A percentile compares a stretch with the other conserved stretches of the same genome.
Evolutionary conservation across 2,888 invertebrate genomes (phyloP).

Genomic region (Apodemia mormo): DNA sequence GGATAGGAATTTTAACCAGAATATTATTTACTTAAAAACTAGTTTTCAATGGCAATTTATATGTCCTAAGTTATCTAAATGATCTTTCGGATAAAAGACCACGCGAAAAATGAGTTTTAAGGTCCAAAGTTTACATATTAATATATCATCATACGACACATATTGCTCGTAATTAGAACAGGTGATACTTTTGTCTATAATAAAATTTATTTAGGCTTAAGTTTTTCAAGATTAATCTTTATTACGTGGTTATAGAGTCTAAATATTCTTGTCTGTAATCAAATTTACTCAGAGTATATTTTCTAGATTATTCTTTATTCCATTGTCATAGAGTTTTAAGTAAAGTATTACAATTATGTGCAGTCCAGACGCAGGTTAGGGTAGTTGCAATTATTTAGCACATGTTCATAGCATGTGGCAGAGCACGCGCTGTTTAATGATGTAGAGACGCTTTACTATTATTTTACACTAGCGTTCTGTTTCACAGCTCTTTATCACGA

Average conservation of each 20-base stretch:
- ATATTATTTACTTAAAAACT: conserved; percentile 1
- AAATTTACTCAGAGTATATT: neutral
- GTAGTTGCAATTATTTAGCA: conserved; percentile 41
- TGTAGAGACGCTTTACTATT: conserved; percentile 25
- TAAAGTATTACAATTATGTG: neutral
- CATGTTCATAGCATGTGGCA: conserved; percentile 52
- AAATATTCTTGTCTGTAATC: neutral
- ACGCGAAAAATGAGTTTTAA: conserved; percentile 24
- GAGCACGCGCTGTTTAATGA: conserved; percentile 52
- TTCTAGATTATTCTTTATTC: conserved; percentile 6
- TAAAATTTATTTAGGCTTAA: conserved; percentile 12
- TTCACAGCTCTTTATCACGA: neutral
- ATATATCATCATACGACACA: conserved; percentile 45
- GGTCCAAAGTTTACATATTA: conserved; percentile 26
- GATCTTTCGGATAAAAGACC: conserved; percentile 17
- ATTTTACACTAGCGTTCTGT: conserved; percentile 3
- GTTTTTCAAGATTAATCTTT: neutral
- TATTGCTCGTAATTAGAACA: conserved; percentile 54
- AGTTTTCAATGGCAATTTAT: conserved; percentile 6
- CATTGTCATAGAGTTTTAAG: conserved; percentile 13
- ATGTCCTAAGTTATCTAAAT: conserved; percentile 11
- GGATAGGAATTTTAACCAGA: neutral
- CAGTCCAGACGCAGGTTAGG: conserved; percentile 21
- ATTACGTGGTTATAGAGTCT: neutral
- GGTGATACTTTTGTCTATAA: conserved; percentile 42